These are phyloP conservation scores for Leptodactylus fuscus DNA, from an alignment of 2,113 vertebrate genomes.

Conservation along the genomic window DNA sequence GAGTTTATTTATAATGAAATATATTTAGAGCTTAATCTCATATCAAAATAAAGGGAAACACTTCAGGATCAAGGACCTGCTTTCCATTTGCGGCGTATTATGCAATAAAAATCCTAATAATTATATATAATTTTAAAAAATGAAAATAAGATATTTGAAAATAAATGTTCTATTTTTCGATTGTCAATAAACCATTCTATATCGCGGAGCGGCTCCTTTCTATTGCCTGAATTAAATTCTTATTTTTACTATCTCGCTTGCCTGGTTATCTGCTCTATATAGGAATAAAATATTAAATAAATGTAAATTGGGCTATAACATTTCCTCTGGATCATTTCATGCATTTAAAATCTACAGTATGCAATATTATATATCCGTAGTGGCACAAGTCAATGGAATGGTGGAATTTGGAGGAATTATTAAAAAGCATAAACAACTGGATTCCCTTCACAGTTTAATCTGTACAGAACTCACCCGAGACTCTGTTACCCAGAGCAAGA, in stretches of 20 bases:
- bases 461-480: too few relatives aligned
- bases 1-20: not conserved
- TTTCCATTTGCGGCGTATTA: not conserved
- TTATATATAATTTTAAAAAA: not conserved
- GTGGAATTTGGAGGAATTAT: not conserved
- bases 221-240: slow-evolving; percentile 20
- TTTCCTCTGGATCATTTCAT: slow-evolving; percentile 8
- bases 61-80: not conserved
- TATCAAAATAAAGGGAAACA: slow-evolving; percentile 3
- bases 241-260: slow-evolving; percentile 19
- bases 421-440: not conserved
- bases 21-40: not conserved
- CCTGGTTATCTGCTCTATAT: slow-evolving; percentile 10
- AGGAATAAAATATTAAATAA: not conserved
- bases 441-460: not conserved
- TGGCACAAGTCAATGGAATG: not conserved
- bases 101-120: slow-evolving; percentile 10
- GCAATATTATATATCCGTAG: not conserved
- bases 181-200: not conserved
- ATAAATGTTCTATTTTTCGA: not conserved
- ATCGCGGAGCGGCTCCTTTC: too few relatives aligned
- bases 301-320: slow-evolving; percentile 2
- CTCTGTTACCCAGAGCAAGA: not conserved
- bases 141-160: slow-evolving; percentile 21
- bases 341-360: not conserved